Evolutionary conservation across 2,888 invertebrate genomes (phyloP), one percentile per base, ranked within the genome.

Genomic region (Graphium colonna): DNA sequence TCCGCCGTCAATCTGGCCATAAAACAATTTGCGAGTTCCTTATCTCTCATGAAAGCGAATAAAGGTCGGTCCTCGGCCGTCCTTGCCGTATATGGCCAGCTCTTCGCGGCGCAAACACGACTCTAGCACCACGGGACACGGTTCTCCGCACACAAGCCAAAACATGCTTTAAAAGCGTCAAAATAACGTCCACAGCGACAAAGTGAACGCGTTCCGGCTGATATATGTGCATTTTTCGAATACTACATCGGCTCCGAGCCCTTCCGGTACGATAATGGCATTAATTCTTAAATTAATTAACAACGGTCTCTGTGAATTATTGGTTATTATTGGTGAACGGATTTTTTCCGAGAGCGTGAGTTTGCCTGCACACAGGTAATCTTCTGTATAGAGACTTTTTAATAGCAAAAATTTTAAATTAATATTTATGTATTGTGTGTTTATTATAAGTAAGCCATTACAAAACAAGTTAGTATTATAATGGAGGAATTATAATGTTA

Each of bases 11-110:
- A 16, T 42, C 36, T 42, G 47, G 26, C 47, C 36, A 33, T 52
- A 31, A 38, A 28, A 43, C 17, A 36, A 39, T 39, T 26, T 26
- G 36, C 44, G 39, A 48, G 31, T 21, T 18, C 31, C 39, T 28
- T 48, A 44, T 43, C 53, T 21, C 15, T 56, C 56, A 57, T 62
- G 62, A 67, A 62, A 69, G 67, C 63, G 52, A 52, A 52, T 54
- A 58, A 60, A 69, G 69, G 69, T 61, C 67, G 58, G 49, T 51
- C 42, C 48, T 41, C 59, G 61, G 53, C 59, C 67, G 69, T 57
- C 59, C 62, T 58, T 58, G 59, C 68, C 64, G 42, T 64, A 68
- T 65, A 62, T 62, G 68, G 70, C 39, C 44, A 55, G 39, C 42
- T 64, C 61, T 61, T 63, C 60, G 56, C 53, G 52, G 52, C 44